A percentile compares a stretch with the other conserved stretches of the same genome.
Evolutionary conservation across 2,797 vertebrate species (phyloP).

Genomic region (Lutjanus campechanus): DNA sequence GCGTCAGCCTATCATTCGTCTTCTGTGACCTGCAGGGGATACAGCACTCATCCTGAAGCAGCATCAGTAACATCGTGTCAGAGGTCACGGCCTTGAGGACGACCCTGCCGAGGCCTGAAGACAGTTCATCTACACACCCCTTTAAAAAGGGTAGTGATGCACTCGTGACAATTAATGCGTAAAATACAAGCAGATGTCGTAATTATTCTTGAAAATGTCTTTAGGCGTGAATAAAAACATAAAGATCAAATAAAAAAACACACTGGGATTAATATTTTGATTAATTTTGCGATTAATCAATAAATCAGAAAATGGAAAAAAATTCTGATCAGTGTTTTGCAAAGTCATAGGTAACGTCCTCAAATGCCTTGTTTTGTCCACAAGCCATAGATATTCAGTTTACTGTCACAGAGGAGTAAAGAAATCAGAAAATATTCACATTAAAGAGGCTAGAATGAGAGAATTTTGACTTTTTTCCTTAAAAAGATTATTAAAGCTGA

Average conservation of each 20-base stretch:
- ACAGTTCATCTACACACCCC: constrained; percentile 27
- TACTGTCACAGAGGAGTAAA: not conserved
- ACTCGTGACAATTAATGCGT: not conserved
- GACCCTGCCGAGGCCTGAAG: constrained; percentile 17
- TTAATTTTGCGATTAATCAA: too few relatives aligned
- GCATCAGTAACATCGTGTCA: constrained; percentile 47
- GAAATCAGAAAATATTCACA: not conserved
- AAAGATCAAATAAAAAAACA: not conserved
- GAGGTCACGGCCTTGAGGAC: constrained; percentile 46
- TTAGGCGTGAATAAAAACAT: not conserved
- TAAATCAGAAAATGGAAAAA: too few relatives aligned
- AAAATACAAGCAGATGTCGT: constrained; percentile 30
- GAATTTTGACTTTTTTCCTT: too few relatives aligned
- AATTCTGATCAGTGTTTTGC: too few relatives aligned
- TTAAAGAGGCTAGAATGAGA: too few relatives aligned
- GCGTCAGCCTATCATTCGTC: constrained; percentile 49
- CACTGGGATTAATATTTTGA: too few relatives aligned
- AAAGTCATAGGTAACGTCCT: too few relatives aligned
- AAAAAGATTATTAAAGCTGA: too few relatives aligned
- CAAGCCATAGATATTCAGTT: too few relatives aligned
- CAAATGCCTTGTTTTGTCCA: too few relatives aligned
- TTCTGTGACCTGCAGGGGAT: constrained; percentile 43
- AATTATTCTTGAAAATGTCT: not conserved
- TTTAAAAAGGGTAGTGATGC: constrained; percentile 4
- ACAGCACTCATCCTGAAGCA: constrained; percentile 31